Conservation (phyloP, 2,797 vertebrate species). For the Pangasius sanitwongsei region DNA sequence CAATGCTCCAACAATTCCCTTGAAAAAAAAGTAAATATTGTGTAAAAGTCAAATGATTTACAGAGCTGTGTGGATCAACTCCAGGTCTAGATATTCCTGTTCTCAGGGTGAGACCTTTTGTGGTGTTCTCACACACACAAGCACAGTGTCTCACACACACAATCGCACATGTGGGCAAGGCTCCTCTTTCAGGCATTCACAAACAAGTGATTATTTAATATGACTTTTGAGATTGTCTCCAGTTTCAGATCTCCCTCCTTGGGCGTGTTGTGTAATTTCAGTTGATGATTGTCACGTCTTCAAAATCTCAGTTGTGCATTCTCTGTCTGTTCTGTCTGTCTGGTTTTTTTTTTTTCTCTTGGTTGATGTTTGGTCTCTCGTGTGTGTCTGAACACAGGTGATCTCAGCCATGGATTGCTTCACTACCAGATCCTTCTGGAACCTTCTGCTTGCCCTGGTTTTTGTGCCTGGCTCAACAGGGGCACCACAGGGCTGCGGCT, state of each 20-base stretch:
- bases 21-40: conserved; percentile 53
- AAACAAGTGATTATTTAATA: conserved; percentile 18
- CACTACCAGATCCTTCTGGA: conserved; percentile 38
- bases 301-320: conserved; percentile 1
- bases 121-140: neutral
- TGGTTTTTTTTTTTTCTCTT: neutral
- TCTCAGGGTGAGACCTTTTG: conserved; percentile 7
- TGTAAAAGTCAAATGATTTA: conserved; percentile 62
- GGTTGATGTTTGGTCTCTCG: neutral
- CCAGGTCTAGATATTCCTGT: conserved; percentile 23
- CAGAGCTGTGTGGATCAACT: conserved; percentile 19
- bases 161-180: neutral
- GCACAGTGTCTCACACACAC: neutral
- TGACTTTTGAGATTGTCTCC: neutral
- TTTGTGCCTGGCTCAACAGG: conserved; percentile 49
- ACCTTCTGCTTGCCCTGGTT: conserved; percentile 54
- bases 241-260: neutral
- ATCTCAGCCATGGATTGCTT: conserved; percentile 52
- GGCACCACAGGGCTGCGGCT: conserved; percentile 74
- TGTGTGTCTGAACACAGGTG: conserved; percentile 54
- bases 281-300: neutral
- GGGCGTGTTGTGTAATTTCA: conserved; percentile 22
- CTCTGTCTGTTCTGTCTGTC: neutral
- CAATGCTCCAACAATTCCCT: neutral
- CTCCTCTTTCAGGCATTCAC: neutral